Conservation (phyloP, 2,888 invertebrate genomes). For the Yponomeuta cagnagella region DNA sequence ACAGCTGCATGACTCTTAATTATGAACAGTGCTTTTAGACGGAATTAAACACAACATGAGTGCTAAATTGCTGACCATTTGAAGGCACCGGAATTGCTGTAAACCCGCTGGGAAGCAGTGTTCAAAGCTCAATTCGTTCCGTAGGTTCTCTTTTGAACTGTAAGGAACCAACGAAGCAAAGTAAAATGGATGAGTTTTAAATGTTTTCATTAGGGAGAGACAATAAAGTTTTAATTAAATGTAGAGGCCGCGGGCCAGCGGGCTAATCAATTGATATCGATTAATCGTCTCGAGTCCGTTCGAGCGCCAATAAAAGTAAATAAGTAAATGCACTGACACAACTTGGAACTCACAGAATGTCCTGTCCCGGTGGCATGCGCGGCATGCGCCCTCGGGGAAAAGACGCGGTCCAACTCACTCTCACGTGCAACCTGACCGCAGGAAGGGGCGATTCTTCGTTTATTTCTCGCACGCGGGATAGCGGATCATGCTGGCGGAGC, state of each 20-base stretch:
- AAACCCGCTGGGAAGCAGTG: too few species aligned
- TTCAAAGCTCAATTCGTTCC: too few species aligned
- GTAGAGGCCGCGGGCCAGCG: not conserved
- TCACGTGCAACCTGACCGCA: too few species aligned
- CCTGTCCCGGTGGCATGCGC: not conserved
- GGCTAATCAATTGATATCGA: conserved; percentile 11
- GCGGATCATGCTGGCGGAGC: too few species aligned
- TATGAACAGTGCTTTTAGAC: not conserved
- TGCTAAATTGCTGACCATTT: not conserved
- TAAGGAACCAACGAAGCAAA: not conserved
- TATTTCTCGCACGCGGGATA: too few species aligned
- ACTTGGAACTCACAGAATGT: not conserved
- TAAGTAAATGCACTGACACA: not conserved
- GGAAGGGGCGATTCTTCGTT: too few species aligned
- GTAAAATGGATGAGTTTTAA: conserved; percentile 3
- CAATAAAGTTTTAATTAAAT: conserved; percentile 2
- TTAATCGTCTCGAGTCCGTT: conserved; percentile 8
- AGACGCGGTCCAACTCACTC: too few species aligned
- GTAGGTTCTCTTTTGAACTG: too few species aligned
- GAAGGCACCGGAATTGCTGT: not conserved
- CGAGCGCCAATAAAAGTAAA: conserved; percentile 8
- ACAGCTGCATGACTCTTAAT: not conserved
- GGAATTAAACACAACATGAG: not conserved
- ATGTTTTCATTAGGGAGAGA: conserved; percentile 3
- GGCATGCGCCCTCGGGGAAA: too few species aligned